Base-by-base conservation (phyloP, 2,888 invertebrate genomes). In the Piscicola geometra region DNA sequence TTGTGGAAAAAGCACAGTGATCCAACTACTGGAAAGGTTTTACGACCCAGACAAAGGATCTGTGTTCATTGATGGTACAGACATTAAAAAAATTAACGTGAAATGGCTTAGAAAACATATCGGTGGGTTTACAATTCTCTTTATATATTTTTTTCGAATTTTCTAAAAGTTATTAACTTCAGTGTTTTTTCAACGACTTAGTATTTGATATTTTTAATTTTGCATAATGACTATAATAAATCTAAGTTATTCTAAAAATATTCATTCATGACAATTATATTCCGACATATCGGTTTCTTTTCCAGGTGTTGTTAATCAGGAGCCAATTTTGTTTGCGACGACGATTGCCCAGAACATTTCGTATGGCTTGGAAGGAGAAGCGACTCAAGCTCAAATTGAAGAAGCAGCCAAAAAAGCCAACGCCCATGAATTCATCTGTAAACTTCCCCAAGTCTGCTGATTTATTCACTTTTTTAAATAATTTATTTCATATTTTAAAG, bases 1-100 rank as follows among this genome's bases (percentile, higher is more conserved):
- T 0, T 93, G 93, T 83, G 94, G 94, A 9, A 94, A 94, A 86
- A 93, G 92, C 68, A 95, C 94, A 0, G 90, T 92, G 71, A 90
- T 94, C 76, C 91, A 93, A 82, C 87, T 95, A 56, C 84, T 94
- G 0, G 90, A 93, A 85, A 87, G 94, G 76, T 93, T 93, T 84
- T 94, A 95, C 83, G 93, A 85, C 76, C 81, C 83, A 0, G 47
- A 66, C 1, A 72, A 78, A 9, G 85, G 85, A 33, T 50, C 82
- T 78, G 84, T 84, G 5, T 41, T 47, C 28, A 79, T 88, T n/a
- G 88, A 88, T 81, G 87, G 86, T 0, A 78, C 80, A 15, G 84
- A 88, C 79, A 80, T 88, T 18, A 83, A 82, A 25, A 82, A 84
- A 5, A 79, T 88, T 32, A 88, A 88, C 79, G 82, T 88, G 1